Evolutionary conservation across 2,888 invertebrate species (phyloP).

Genomic region (Reticulitermes lucifugus): DNA sequence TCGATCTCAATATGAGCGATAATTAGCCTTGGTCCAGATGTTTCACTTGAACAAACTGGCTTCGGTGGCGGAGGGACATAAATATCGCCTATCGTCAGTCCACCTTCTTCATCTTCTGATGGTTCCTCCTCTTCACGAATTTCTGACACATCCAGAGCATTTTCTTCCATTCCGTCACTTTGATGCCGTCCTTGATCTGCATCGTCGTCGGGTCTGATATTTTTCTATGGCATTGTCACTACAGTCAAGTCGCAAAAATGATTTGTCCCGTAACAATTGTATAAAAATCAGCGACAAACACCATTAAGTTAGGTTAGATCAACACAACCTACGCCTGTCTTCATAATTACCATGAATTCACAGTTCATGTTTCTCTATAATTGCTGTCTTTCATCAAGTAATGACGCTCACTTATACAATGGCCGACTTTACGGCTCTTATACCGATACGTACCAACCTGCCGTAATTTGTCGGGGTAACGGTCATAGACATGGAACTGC

Average conservation of each 20-base stretch:
- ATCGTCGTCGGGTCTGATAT: neutral
- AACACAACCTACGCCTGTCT: no score
- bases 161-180: neutral
- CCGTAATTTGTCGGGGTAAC: no score
- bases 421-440: no score
- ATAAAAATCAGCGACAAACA: neutral
- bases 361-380: no score
- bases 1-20: slow-evolving; percentile 91
- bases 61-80: slow-evolving; percentile 76
- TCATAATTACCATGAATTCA: no score
- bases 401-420: no score
- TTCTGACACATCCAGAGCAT: slow-evolving; percentile 30
- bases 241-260: neutral
- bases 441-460: no score
- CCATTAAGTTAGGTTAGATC: neutral
- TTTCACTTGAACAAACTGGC: slow-evolving; percentile 77
- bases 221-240: neutral
- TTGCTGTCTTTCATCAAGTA: no score
- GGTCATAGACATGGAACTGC: no score
- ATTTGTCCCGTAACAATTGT: neutral
- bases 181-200: neutral
- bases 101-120: slow-evolving; percentile 73
- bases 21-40: slow-evolving; percentile 85
- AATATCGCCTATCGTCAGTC: slow-evolving; percentile 81
- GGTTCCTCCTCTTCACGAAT: slow-evolving; percentile 48